These are phyloP conservation scores for Strongylocentrotus purpuratus DNA, from an alignment of 35 echinoderm and acorn worm genomes.

Conservation along the genomic window DNA sequence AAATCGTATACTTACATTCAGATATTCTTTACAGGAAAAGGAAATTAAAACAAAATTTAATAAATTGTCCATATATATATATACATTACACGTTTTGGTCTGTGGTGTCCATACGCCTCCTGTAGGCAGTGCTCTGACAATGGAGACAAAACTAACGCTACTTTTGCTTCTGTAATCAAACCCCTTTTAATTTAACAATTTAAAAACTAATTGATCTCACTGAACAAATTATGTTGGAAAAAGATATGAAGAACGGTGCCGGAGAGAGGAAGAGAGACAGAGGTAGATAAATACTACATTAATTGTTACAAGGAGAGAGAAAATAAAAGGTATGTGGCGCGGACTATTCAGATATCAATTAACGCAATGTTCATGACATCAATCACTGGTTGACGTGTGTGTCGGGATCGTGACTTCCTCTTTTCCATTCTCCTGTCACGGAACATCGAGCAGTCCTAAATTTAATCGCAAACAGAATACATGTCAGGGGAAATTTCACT, in stretches of 20 bases:
- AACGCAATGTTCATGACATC: neutral
- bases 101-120: too few relatives aligned
- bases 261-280: neutral
- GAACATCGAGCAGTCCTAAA: neutral
- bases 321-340: neutral
- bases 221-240: too few relatives aligned
- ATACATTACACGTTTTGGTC: too few relatives aligned
- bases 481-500: neutral
- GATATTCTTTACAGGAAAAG: too few relatives aligned
- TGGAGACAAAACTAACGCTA: too few relatives aligned
- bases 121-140: too few relatives aligned
- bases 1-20: too few relatives aligned
- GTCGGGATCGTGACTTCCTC: neutral
- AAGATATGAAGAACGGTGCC: neutral
- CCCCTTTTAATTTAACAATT: too few relatives aligned
- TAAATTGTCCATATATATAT: too few relatives aligned
- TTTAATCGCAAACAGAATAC: conserved; percentile 4
- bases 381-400: neutral
- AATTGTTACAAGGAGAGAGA: neutral
- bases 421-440: neutral
- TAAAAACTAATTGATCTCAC: too few relatives aligned
- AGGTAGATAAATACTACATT: neutral
- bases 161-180: too few relatives aligned
- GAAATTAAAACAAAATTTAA: too few relatives aligned
- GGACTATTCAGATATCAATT: neutral